A percentile compares a stretch with the other conserved stretches of the same genome.
phyloP scores from a whole-genome alignment of 2,797 vertebrate genomes.

The Melanogrammus aeglefinus region DNA sequence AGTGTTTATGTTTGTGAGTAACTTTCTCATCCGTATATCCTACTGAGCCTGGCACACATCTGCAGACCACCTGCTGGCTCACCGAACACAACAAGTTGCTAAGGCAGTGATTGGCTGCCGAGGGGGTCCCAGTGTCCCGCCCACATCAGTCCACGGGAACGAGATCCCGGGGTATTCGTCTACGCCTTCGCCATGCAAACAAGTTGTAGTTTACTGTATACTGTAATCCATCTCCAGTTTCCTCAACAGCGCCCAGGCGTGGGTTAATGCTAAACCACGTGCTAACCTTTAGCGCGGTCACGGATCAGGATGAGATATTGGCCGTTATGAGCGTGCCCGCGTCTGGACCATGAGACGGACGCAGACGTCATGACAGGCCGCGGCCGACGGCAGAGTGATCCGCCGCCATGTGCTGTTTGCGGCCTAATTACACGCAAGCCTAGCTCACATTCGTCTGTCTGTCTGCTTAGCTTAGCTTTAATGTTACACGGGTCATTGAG shows the following conservation, averaged over 20 bases:
- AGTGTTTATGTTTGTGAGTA: slow-evolving; percentile 31
- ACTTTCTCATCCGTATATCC: slow-evolving; percentile 34
- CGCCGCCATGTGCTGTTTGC: too few relatives aligned
- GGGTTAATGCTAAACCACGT: too few relatives aligned
- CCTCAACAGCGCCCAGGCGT: neutral
- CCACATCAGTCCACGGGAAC: neutral
- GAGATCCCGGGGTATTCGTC: neutral
- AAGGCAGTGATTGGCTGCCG: slow-evolving; percentile 4
- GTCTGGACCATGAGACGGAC: too few relatives aligned
- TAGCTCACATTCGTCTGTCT: too few relatives aligned
- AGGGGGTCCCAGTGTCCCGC: neutral
- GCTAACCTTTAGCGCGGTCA: too few relatives aligned
- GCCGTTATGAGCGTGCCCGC: too few relatives aligned
- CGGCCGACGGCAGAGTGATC: too few relatives aligned
- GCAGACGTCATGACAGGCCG: too few relatives aligned
- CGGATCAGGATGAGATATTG: too few relatives aligned
- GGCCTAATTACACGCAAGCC: too few relatives aligned
- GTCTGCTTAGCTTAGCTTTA: too few relatives aligned
- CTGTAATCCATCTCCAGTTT: neutral
- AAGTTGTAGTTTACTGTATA: neutral
- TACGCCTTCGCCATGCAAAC: neutral
- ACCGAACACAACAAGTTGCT: neutral
- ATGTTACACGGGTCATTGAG: too few relatives aligned
- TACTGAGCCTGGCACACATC: slow-evolving; percentile 3
- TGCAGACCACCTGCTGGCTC: neutral